These are phyloP conservation scores for Mythimna albipuncta DNA, from an alignment of 2,888 invertebrate species.

Conservation along the genomic window DNA sequence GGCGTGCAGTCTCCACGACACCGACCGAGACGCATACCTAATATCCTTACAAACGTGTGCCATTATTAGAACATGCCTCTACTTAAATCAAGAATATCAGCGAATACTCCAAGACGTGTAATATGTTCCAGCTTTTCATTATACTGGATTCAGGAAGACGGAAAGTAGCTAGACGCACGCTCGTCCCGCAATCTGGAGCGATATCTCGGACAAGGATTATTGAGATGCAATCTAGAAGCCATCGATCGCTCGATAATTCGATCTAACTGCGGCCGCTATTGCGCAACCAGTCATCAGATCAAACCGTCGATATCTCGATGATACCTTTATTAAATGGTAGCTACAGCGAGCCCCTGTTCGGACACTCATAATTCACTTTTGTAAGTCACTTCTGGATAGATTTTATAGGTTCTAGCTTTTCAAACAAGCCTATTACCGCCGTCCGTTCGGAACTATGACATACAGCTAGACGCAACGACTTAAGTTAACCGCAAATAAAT, in stretches of 20 bases:
- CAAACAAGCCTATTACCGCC: constrained; percentile 44
- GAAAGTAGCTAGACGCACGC: constrained; percentile 78
- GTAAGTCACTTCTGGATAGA: constrained; percentile 61
- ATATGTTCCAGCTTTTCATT: constrained; percentile 68
- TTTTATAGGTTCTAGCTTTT: constrained; percentile 48
- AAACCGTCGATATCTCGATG: constrained; percentile 80
- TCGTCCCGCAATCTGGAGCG: constrained; percentile 80
- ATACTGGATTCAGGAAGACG: constrained; percentile 81
- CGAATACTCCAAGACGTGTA: constrained; percentile 38
- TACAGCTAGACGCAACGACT: constrained; percentile 39
- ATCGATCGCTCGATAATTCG: constrained; percentile 88
- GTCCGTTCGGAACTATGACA: constrained; percentile 14
- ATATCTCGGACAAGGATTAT: constrained; percentile 86
- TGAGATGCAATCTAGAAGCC: constrained; percentile 89
- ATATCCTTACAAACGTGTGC: constrained; percentile 79
- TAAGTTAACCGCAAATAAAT: constrained; percentile 62
- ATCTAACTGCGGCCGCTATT: constrained; percentile 85
- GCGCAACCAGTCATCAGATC: constrained; percentile 87
- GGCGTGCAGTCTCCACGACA: constrained; percentile 75
- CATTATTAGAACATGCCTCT: constrained; percentile 74
- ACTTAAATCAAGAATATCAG: constrained; percentile 59
- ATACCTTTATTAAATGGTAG: constrained; percentile 90
- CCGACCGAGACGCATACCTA: constrained; percentile 82
- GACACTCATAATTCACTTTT: constrained; percentile 65
- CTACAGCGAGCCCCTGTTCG: constrained; percentile 65